Conservation (phyloP, 2,888 invertebrate genomes). For the Thera obeliscata region DNA sequence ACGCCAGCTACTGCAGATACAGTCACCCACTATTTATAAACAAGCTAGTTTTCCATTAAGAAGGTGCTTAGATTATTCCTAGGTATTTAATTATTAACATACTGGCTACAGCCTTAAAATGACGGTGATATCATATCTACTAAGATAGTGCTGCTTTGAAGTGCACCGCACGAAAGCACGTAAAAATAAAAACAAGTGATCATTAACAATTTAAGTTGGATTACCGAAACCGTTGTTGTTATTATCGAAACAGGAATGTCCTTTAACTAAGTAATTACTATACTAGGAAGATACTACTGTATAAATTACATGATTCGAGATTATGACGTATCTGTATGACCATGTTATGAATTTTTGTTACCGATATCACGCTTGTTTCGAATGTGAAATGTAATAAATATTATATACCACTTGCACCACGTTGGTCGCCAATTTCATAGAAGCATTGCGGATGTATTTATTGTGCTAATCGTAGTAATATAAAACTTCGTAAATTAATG, state of each 20-base stretch:
- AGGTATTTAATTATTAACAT: constrained; percentile 17
- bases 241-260: not conserved
- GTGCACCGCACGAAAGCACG: not conserved
- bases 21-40: constrained; percentile 58
- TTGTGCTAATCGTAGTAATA: not conserved
- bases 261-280: not conserved
- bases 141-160: not conserved
- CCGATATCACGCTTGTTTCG: constrained; percentile 8
- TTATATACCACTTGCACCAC: not conserved
- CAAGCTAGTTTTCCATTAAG: constrained; percentile 50
- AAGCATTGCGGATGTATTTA: not conserved
- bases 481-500: too few relatives aligned
- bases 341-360: constrained; percentile 7
- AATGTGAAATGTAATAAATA: not conserved
- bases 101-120: constrained; percentile 3
- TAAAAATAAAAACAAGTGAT: not conserved
- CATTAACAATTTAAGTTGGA: too few relatives aligned
- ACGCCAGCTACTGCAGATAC: constrained; percentile 44
- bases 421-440: constrained; percentile 23
- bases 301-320: not conserved
- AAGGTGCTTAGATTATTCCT: constrained; percentile 20
- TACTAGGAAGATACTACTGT: not conserved
- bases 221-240: too few relatives aligned
- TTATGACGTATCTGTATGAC: not conserved
- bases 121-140: not conserved